Evolutionary conservation across 2,113 vertebrate genomes (phyloP).

Genomic region (Peucedramus taeniatus): DNA sequence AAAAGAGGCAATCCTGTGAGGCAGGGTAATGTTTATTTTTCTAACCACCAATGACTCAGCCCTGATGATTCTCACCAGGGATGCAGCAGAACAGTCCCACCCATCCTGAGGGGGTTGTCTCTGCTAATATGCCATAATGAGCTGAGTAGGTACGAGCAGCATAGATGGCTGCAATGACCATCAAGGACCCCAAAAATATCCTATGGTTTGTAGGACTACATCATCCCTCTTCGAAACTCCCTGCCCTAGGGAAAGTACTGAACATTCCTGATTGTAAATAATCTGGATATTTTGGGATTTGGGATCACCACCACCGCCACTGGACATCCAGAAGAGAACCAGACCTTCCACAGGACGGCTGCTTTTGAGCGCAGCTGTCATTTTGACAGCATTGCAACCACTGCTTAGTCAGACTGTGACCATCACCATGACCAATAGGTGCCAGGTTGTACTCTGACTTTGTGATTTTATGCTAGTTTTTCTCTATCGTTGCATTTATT

Average conservation of each 20-base stretch:
- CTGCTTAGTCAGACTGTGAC: rapidly evolving
- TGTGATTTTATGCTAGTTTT: neutral
- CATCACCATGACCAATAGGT: neutral
- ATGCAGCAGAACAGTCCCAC: neutral
- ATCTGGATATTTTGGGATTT: neutral
- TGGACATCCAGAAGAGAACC: neutral
- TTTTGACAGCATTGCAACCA: neutral
- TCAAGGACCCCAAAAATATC: neutral
- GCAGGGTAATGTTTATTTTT: neutral
- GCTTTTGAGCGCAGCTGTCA: neutral
- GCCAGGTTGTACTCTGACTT: neutral
- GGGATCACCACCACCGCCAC: neutral
- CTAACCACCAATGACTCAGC: neutral
- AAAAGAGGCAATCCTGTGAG: neutral
- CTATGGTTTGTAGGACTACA: neutral
- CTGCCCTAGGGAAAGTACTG: rapidly evolving
- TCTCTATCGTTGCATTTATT: neutral
- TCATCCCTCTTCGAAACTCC: neutral
- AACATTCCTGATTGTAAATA: neutral
- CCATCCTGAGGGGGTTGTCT: neutral
- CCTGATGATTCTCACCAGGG: neutral
- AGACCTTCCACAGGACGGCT: neutral
- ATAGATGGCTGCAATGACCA: neutral
- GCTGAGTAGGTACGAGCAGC: neutral
- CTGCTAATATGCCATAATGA: neutral